Evolutionary conservation across 2,113 vertebrate species (phyloP), one percentile per base, ranked within the genome.

Genomic region (Grus americana): DNA sequence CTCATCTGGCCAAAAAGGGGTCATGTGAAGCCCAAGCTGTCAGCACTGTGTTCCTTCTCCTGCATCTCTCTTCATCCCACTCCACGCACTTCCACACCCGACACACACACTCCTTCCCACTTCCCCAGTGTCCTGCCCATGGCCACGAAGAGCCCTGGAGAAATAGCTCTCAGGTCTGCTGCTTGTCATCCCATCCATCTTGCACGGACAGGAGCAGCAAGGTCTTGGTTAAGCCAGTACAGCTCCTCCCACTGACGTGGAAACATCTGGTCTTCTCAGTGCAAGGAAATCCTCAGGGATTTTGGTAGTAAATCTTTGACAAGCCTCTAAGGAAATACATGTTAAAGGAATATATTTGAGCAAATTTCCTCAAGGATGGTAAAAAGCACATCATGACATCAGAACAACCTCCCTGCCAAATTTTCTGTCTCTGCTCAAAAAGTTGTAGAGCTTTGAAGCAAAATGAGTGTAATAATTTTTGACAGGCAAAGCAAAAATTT

Each of bases 401-500:
- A 87, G 80, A 75, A 89, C 6, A 85, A 30, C 47, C 18, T 87
- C 65, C 47, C 78, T 92, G 73, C 86, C 90, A 91, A 79, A 57
- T 92, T 68, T 89, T 65, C 52, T 22, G 7, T 54, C 59, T 91
- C 75, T 81, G 61, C 57, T 89, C 34, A 84, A 75, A 66, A 83
- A 78, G 46, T 24, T 71, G 86, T 30, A 88, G 32, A 75, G 76
- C 65, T 84, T 91, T 95, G 72, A 55, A 80, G 76, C n/a, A 92
- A 86, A 91, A 86, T 87, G 76, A 79, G 24, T 67, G 23, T 74
- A 92, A 92, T 71, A 52, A 44, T 32, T 95, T 86, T 67, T 93
- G 91, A 84, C 76, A 97, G 61, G 65, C 86, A 95, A 88, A 79
- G 78, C 57, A 95, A 79, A 87, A 21, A 49, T 89, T 95, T 92